Conservation (phyloP, 2,797 vertebrate species). For the Microcaecilia unicolor region DNA sequence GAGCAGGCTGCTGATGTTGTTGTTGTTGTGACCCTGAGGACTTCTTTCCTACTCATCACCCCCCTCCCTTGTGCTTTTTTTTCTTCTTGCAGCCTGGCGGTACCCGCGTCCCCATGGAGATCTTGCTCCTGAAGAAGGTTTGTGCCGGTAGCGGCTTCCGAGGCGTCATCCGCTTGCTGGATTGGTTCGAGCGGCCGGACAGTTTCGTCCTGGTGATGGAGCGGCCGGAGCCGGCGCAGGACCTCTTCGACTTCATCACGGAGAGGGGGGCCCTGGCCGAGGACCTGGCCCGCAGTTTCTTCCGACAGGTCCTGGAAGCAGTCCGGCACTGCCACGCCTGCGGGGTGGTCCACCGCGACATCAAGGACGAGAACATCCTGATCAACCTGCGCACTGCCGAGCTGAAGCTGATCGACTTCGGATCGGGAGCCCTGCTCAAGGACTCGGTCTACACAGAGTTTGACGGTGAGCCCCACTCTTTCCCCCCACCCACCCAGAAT, state of each 20-base stretch:
- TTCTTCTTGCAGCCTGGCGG: slow-evolving; percentile 75
- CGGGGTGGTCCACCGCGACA: slow-evolving; percentile 88
- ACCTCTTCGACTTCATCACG: slow-evolving; percentile 90
- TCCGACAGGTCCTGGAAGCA: slow-evolving; percentile 86
- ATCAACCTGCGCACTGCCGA: slow-evolving; percentile 79
- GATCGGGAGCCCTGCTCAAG: slow-evolving; percentile 84
- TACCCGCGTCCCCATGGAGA: slow-evolving; percentile 81
- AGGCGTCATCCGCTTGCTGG: slow-evolving; percentile 82
- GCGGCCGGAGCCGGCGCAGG: slow-evolving; percentile 77
- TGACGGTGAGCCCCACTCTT: slow-evolving; percentile 68
- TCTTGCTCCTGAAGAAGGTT: slow-evolving; percentile 82
- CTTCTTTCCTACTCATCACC: background rate
- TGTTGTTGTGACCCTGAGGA: too few relatives aligned
- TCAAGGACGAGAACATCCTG: slow-evolving; percentile 92
- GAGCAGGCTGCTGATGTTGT: too few relatives aligned
- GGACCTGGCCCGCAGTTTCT: slow-evolving; percentile 81
- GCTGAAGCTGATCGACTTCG: slow-evolving; percentile 92
- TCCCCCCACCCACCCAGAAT: too few relatives aligned
- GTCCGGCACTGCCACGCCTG: slow-evolving; percentile 81
- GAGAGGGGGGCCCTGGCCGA: slow-evolving; percentile 77
- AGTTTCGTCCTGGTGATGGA: slow-evolving; percentile 90
- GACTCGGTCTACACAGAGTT: slow-evolving; percentile 91
- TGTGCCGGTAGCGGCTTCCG: slow-evolving; percentile 73
- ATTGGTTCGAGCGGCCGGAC: slow-evolving; percentile 88
- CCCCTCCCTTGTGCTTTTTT: background rate